Evolutionary conservation across 2,113 vertebrate genomes (phyloP).

Genomic region (Synchiropus splendidus): DNA sequence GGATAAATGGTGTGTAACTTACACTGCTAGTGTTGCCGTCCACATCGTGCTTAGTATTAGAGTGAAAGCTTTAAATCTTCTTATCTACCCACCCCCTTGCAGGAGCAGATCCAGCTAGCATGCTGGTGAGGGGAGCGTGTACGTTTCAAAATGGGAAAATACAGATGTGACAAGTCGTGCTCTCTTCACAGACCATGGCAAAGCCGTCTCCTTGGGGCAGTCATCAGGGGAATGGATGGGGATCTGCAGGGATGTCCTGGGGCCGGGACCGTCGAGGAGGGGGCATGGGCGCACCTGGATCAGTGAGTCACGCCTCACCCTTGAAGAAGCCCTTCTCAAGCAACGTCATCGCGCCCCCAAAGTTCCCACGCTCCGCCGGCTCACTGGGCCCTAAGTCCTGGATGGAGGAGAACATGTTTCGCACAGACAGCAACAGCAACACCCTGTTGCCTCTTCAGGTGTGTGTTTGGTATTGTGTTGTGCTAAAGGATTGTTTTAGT

Average conservation of each 20-base stretch:
- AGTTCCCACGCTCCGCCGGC: conserved; percentile 85
- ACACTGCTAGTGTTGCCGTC: conserved; percentile 33
- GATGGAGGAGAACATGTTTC: conserved; percentile 94
- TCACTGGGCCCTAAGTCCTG: conserved; percentile 89
- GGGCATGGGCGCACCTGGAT: conserved; percentile 84
- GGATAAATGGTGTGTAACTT: conserved; percentile 29
- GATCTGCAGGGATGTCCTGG: conserved; percentile 88
- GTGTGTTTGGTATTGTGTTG: conserved; percentile 38
- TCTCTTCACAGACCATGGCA: conserved; percentile 76
- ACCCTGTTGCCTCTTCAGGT: conserved; percentile 93
- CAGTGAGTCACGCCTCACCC: conserved; percentile 86
- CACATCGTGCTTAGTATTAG: conserved; percentile 53
- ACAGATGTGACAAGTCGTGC: not conserved
- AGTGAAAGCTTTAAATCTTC: conserved; percentile 66
- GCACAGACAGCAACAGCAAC: conserved; percentile 97
- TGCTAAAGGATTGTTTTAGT: not conserved
- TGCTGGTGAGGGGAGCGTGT: conserved; percentile 15
- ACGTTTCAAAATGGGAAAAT: conserved; percentile 4
- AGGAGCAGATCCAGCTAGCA: conserved; percentile 38
- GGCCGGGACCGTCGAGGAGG: conserved; percentile 89
- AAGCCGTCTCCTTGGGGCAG: conserved; percentile 93
- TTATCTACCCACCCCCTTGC: conserved; percentile 49
- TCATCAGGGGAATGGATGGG: conserved; percentile 90
- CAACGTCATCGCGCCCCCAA: conserved; percentile 94
- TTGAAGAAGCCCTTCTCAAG: conserved; percentile 95